Evolutionary conservation across 2,797 vertebrate species (phyloP), one percentile per base, ranked within the genome.

Genomic region (Florisuga fusca): DNA sequence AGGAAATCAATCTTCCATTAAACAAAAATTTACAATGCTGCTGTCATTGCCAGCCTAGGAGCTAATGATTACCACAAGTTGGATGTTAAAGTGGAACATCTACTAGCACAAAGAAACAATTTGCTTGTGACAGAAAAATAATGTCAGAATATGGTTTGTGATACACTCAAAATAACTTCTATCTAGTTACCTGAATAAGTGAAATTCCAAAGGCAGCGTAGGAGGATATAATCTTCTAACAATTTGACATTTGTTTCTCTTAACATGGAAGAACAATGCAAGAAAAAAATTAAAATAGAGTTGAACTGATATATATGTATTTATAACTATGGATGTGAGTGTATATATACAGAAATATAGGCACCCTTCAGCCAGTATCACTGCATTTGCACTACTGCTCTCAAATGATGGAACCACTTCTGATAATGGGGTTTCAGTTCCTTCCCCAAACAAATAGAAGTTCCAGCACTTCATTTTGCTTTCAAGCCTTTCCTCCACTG

Each of bases 1-100:
- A 29, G 74, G 38, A 93, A 92, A 93, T 15, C 12, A 93, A 26
- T 55, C 17, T 77, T 82, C 85, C 57, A 80, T 67, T 84, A 83
- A 76, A 61, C 15, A 85, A 77, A 78, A 89, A 79, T 81, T 72
- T 68, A 54, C 22, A 76, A 26, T 50, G 41, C 2, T 53, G 27
- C 74, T 67, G 26, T 82, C 29, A n/a, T 54, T 91, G 46, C 71
- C 68, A 85, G 31, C 53, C 36, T 61, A 63, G 25, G n/a, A 91
- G 17, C 26, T 76, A 80, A 80, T 46, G 34, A 51, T 50, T 64
- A 29, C 8, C 9, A 51, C 21, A 72, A 43, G 50, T 11, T 53
- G 21, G 20, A 36, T 82, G 12, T 45, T 59, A 50, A 76, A 67
- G 15, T 63, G 18, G 19, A 87, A 82, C 0, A 0, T 73, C 55